Conservation (phyloP, 2,888 invertebrate species). For the Eupithecia vulgata region DNA sequence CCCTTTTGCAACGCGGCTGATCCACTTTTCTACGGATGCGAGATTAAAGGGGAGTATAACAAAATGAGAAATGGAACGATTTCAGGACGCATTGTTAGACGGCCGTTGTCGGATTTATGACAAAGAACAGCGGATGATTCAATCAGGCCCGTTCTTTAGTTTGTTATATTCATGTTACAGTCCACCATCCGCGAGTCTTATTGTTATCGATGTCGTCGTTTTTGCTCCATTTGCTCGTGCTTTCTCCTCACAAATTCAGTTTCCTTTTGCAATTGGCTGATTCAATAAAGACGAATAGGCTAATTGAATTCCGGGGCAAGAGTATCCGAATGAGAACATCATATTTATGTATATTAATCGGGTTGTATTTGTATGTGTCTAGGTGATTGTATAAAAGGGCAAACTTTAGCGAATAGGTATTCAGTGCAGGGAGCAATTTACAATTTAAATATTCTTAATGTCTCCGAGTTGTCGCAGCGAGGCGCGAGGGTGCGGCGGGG, state of each 20-base stretch:
- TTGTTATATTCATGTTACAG: constrained; percentile 81
- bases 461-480: constrained; percentile 76
- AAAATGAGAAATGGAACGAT: constrained; percentile 84
- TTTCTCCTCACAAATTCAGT: constrained; percentile 42
- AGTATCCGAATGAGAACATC: constrained; percentile 31
- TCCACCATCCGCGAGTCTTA: constrained; percentile 70
- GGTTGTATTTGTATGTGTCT: constrained; percentile 47
- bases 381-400: constrained; percentile 63
- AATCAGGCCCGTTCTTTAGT: constrained; percentile 82
- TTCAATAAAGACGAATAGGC: constrained; percentile 16
- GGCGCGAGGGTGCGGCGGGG: constrained; percentile 54
- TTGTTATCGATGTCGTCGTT: constrained; percentile 73
- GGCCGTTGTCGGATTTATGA: constrained; percentile 83
- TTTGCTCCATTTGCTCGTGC: constrained; percentile 61
- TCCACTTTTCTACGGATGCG: constrained; percentile 83
- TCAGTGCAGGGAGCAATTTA: constrained; percentile 83
- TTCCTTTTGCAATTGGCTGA: constrained; percentile 39
- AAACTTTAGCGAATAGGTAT: constrained; percentile 78
- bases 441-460: constrained; percentile 84
- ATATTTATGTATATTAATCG: constrained; percentile 35
- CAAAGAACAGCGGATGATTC: constrained; percentile 84
- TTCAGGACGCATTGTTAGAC: constrained; percentile 82
- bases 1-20: constrained; percentile 78
- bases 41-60: constrained; percentile 83
- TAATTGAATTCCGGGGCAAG: constrained; percentile 14